Base-by-base conservation (phyloP, 1,140 invertebrate species). In the Elymnias hypermnestra region DNA sequence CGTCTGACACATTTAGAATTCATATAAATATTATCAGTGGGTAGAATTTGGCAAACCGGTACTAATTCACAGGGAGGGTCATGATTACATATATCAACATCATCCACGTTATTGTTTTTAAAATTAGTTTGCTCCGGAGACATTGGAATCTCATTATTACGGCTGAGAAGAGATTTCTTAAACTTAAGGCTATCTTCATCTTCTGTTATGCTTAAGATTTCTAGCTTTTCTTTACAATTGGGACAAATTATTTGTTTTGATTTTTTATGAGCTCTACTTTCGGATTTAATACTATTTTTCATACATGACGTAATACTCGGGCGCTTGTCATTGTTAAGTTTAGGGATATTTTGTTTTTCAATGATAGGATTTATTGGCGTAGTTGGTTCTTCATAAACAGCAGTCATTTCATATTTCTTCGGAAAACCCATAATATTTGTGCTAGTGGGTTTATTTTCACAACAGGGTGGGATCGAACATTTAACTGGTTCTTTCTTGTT, bases 21-120 rank as follows among this genome's bases (percentile, higher is more conserved):
- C 21, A 36, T 35, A 29, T 43, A 63, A 6, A 50, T 18, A 39
- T 63, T 59, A 5, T 73, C 65, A 36, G 36, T 50, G 3, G 71
- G 65, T 22, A 78, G 48, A 39, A 79, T 65, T 50, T 81, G 74
- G 50, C 74, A 83, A 1, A 81, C 25, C 3, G 74, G 79, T 13
- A 81, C 36, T 26, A 77, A 49, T 42, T 81, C 76, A 48, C 76
- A 79, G 0, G 50, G 65, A 9, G 75, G 75, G 12, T 72, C 59
- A 45, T 79, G 75, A 22, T 43, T 53, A 36, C 78, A 83, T 21
- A 49, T 18, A 22, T 73, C 67, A 13, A 44, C 41, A 33, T 63
- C 59, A 22, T 60, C 44, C 9, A 36, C n/a, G 22, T 18, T 35
- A 50, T 49, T 61, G 9, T 38, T 51, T 44, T 58, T 47, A 19